A percentile compares a stretch with the other conserved stretches of the same genome.
Conservation (phyloP, 2,888 invertebrate species). For the Synergus japonicus region DNA sequence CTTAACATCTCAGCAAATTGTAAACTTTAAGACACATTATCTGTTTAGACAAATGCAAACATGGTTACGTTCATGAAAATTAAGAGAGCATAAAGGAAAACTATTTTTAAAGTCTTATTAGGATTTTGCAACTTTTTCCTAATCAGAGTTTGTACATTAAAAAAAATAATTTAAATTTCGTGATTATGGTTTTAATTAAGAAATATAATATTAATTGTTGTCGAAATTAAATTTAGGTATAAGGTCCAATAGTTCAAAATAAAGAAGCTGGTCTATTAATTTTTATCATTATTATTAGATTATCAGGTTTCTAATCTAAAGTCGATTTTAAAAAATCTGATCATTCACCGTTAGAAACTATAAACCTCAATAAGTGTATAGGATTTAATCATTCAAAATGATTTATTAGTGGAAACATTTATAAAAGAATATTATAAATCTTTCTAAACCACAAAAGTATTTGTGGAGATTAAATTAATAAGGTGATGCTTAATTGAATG, state of each 20-base stretch:
- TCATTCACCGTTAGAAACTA: background rate
- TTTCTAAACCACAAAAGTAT: background rate
- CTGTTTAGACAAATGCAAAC: conserved; percentile 27
- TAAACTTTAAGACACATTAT: conserved; percentile 1
- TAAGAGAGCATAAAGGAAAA: conserved; percentile 28
- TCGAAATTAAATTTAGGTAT: no score
- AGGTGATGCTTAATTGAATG: background rate
- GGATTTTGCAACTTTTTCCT: conserved; percentile 15
- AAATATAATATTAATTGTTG: no score
- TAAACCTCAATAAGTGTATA: no score
- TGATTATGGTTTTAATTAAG: no score
- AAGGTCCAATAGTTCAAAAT: no score
- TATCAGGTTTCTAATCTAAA: no score
- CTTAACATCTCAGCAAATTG: background rate
- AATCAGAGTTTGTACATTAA: background rate
- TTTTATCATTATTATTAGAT: no score
- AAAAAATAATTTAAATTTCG: background rate
- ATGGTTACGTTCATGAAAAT: conserved; percentile 33
- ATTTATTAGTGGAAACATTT: background rate
- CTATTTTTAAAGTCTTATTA: conserved; percentile 11
- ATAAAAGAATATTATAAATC: background rate
- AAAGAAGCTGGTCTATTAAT: no score
- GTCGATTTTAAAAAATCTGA: background rate
- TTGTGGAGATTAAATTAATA: conserved; percentile 2
- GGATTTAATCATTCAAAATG: background rate